Conservation (phyloP, 2,797 vertebrate genomes). For the Hippocampus kuda region DNA sequence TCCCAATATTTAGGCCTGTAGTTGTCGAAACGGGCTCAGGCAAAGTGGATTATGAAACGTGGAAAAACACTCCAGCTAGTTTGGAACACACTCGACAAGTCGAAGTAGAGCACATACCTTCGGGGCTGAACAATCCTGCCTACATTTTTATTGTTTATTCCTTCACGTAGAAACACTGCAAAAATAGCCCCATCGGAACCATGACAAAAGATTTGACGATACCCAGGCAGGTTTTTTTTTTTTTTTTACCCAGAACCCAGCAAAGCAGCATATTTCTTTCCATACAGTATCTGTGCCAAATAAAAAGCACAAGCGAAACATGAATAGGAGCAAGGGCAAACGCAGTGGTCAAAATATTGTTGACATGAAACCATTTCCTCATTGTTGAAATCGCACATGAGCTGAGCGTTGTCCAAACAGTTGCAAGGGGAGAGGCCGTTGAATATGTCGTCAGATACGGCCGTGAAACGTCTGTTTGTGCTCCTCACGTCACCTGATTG, state of each 20-base stretch:
- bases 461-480: conserved; percentile 12
- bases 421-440: conserved; percentile 1
- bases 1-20: neutral
- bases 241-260: too few relatives aligned
- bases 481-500: conserved; percentile 23
- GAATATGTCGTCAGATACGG: neutral
- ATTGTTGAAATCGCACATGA: neutral
- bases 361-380: neutral
- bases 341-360: neutral
- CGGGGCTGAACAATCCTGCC: too few relatives aligned
- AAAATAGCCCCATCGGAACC: too few relatives aligned
- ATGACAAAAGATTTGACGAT: too few relatives aligned
- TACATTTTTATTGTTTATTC: too few relatives aligned
- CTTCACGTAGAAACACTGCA: too few relatives aligned
- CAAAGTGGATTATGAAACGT: neutral
- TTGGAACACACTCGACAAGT: too few relatives aligned
- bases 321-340: too few relatives aligned
- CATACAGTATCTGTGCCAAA: neutral
- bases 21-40: neutral
- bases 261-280: too few relatives aligned
- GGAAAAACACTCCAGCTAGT: too few relatives aligned
- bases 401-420: neutral
- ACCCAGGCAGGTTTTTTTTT: too few relatives aligned
- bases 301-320: neutral
- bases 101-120: too few relatives aligned